Evolutionary conservation across 1,140 invertebrate species (phyloP).

Genomic region (Eriocheir sinensis): DNA sequence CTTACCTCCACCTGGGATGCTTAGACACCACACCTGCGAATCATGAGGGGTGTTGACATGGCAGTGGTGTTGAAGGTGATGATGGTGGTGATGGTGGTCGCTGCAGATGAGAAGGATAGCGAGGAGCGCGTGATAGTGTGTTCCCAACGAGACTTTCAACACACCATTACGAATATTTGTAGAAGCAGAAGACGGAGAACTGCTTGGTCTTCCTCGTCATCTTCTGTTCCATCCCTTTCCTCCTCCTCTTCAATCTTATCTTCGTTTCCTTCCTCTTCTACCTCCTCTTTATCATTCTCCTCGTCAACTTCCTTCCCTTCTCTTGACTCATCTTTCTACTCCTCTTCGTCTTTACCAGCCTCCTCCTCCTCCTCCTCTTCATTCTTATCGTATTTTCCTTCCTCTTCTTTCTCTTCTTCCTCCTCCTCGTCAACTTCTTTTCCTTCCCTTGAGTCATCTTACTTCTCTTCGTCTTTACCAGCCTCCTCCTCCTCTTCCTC

Average conservation of each 20-base stretch:
- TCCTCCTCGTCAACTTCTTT: too few relatives aligned
- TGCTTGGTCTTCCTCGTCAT: background rate
- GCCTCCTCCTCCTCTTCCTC: background rate
- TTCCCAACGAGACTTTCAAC: background rate
- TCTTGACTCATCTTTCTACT: background rate
- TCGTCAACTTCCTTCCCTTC: background rate
- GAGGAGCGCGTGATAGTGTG: background rate
- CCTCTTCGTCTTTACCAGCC: background rate
- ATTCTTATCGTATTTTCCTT: too few relatives aligned
- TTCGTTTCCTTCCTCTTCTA: background rate
- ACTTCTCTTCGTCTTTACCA: background rate
- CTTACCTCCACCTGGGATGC: too few relatives aligned
- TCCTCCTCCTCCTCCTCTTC: too few relatives aligned
- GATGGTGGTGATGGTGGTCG: background rate
- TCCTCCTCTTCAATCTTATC: background rate
- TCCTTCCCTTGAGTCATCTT: background rate
- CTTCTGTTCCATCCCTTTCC: background rate
- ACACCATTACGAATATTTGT: background rate
- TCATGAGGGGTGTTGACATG: background rate
- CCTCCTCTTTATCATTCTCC: too few relatives aligned
- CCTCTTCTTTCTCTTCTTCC: too few relatives aligned
- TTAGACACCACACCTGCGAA: background rate
- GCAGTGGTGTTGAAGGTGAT: background rate
- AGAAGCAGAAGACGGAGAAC: background rate
- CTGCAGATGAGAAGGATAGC: background rate